Conservation (phyloP, 2,888 invertebrate genomes). For the Drosophila pegasa region DNA sequence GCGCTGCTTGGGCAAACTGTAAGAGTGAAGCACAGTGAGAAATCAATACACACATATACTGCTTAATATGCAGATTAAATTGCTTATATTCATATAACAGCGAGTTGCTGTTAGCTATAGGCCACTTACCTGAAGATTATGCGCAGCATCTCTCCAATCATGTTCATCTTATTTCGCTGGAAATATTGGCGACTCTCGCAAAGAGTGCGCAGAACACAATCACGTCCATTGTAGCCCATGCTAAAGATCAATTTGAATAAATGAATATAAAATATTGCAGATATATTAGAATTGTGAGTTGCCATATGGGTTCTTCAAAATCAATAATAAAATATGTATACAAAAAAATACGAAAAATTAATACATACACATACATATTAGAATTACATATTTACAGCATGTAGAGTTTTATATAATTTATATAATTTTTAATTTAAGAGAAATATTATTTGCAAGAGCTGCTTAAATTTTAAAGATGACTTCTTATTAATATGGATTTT, state of each 20-base stretch:
- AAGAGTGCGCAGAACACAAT: constrained; percentile 89
- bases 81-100: no score
- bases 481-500: no score
- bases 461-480: no score
- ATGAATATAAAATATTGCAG: neutral
- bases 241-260: constrained; percentile 83
- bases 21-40: neutral
- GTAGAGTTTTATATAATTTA: no score
- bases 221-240: constrained; percentile 91
- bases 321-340: no score
- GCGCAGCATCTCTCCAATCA: constrained; percentile 90
- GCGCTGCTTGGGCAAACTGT: constrained; percentile 88
- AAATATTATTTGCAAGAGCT: no score
- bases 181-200: constrained; percentile 91
- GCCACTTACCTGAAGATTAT: constrained; percentile 89
- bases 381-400: no score
- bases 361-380: no score
- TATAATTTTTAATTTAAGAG: no score
- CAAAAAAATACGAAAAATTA: no score
- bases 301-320: no score
- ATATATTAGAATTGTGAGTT: no score
- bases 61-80: neutral
- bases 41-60: neutral
- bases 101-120: neutral
- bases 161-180: constrained; percentile 87